phyloP scores from a whole-genome alignment of 1,140 invertebrate species.

The Pararge aegeria region DNA sequence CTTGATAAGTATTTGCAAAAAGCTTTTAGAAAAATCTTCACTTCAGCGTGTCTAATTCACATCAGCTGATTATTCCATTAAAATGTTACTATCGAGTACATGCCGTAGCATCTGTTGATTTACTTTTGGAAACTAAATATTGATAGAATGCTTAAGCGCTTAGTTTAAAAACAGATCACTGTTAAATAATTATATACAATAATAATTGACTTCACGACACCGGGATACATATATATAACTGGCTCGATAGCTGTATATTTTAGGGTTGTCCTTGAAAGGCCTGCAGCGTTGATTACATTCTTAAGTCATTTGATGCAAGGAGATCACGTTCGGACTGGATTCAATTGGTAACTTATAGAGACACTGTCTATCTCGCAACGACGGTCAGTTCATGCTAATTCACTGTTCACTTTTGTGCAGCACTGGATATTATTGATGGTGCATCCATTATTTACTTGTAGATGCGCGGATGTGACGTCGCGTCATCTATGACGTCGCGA shows the following conservation, averaged over 20 bases:
- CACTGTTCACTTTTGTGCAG: conserved; percentile 69
- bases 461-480: conserved; percentile 51
- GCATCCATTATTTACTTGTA: conserved; percentile 58
- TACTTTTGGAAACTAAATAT: neutral
- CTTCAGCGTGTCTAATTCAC: neutral
- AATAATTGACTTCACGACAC: conserved; percentile 42
- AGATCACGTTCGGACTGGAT: conserved; percentile 54
- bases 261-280: conserved; percentile 66
- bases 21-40: neutral
- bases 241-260: conserved; percentile 51
- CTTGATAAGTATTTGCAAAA: neutral
- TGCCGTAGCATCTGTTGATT: neutral
- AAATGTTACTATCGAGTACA: neutral
- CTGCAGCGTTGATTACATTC: conserved; percentile 59
- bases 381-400: conserved; percentile 54
- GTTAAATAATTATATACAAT: conserved; percentile 15
- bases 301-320: conserved; percentile 61
- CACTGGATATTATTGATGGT: conserved; percentile 42
- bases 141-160: neutral
- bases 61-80: neutral
- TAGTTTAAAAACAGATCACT: conserved; percentile 1
- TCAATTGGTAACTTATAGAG: conserved; percentile 51
- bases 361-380: conserved; percentile 65
- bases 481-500: conserved; percentile 63
- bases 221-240: conserved; percentile 26